Percentiles rank a stretch among this genome's conserved stretches.
These are phyloP conservation scores for Acrobasis repandana DNA, from an alignment of 2,888 invertebrate species.

Conservation along the genomic window DNA sequence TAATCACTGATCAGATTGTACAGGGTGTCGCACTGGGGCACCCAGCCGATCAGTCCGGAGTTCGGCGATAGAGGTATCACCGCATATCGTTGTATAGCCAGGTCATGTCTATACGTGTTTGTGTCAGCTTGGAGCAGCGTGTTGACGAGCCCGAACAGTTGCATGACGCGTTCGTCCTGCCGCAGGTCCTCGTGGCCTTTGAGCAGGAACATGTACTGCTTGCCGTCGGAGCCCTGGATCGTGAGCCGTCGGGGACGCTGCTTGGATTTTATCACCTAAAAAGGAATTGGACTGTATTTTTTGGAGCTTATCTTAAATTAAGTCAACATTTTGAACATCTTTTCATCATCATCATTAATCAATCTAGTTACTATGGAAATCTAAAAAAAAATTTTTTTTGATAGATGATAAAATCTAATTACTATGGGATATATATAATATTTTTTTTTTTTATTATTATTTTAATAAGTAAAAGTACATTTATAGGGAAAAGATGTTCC, in stretches of 20 bases:
- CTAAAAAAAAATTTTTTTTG: too few species aligned
- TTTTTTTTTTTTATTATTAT: too few species aligned
- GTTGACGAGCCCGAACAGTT: slow-evolving; percentile 97
- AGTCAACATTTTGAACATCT: too few species aligned
- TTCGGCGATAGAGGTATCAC: slow-evolving; percentile 99
- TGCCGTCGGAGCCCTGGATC: slow-evolving; percentile 97
- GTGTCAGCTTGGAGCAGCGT: slow-evolving; percentile 96
- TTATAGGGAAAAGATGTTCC: too few species aligned
- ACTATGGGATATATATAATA: too few species aligned
- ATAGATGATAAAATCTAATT: too few species aligned
- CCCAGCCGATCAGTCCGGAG: slow-evolving; percentile 99
- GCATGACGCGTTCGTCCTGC: slow-evolving; percentile 99
- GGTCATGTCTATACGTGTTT: slow-evolving; percentile 95
- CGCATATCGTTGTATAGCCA: slow-evolving; percentile 93
- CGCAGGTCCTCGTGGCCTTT: slow-evolving; percentile 99
- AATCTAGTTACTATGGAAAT: too few species aligned
- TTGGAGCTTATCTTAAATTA: too few species aligned
- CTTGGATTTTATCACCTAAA: slow-evolving; percentile 97
- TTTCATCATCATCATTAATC: too few species aligned
- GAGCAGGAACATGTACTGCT: slow-evolving; percentile 98
- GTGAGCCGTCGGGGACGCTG: slow-evolving; percentile 97
- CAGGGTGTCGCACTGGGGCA: slow-evolving; percentile 99
- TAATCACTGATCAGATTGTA: slow-evolving; percentile 98
- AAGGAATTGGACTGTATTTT: too few species aligned
- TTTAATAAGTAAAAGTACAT: too few species aligned